Evolutionary conservation across 2,888 invertebrate species (phyloP), one percentile per base, ranked within the genome.

Genomic region (Meghimatium bilineatum): DNA sequence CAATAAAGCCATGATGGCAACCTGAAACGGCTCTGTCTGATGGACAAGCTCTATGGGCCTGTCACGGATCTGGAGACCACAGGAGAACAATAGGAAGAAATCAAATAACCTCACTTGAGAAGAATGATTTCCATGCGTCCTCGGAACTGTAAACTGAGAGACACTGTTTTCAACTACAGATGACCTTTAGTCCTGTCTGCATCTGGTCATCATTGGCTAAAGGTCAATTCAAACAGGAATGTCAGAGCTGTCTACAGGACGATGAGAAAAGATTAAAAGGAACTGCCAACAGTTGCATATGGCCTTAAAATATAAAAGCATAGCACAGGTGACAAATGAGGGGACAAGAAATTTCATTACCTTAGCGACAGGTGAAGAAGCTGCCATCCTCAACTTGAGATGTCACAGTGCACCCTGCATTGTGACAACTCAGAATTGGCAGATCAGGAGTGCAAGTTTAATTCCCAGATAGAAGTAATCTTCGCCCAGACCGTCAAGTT

Each of bases 181-280:
- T 44, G 26, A 72, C 72, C 29, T 44, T 72, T 72, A 49, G 44
- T 0, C 44, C 17, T 8, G 72, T 44, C 56, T n/a, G 34, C 71
- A 23, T 52, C 71, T 71, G 52, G 49, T 69, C 80, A 72, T 29
- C 60, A 5, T 14, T 34, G 76, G n/a, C n/a, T n/a, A n/a, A n/a
- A n/a, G n/a, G 52, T 56, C 76, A 76, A 76, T 52, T 56, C 23
- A 76, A 26, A 14, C 56, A 17, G 5, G 60, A 17, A 32, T 14
- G 26, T n/a, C 6, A 63, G n/a, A 63, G 1, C 23, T n/a, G n/a
- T n/a, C 63, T 17, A 32, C 2, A 6, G 38, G 74, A 29, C 0
- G 6, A 36, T n/a, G 36, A 38, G 26, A 17, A 60, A 1, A 29
- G 36, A 14, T 49, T 5, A 66, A 3, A 12, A 32, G 29, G 44